Evolutionary conservation across 2,113 vertebrate species (phyloP).

Genomic region (Tetrax tetrax): DNA sequence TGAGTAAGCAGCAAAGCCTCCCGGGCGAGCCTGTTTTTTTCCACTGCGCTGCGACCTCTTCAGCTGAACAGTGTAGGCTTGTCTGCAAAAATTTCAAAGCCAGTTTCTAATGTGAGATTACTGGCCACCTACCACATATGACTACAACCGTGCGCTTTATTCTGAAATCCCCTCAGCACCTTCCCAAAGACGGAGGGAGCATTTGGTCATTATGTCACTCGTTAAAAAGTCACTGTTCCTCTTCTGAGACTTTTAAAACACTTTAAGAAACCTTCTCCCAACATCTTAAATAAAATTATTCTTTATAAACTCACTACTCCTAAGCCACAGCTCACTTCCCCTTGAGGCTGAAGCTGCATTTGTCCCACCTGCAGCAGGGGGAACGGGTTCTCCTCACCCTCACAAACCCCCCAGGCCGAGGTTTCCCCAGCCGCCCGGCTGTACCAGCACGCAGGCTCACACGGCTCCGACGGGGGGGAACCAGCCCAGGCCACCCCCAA

Average conservation of each 20-base stretch:
- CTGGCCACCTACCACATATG: accelerated
- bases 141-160: background rate
- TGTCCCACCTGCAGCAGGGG: background rate
- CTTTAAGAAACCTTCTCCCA: background rate
- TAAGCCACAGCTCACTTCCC: background rate
- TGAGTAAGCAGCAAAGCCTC: background rate
- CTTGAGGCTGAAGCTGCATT: background rate
- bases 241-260: background rate
- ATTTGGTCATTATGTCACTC: background rate
- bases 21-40: background rate
- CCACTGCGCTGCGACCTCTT: background rate
- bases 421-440: accelerated
- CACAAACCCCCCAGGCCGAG: accelerated
- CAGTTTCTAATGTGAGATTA: background rate
- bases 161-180: background rate
- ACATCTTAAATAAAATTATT: background rate
- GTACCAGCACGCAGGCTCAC: accelerated
- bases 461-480: accelerated
- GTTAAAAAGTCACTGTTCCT: background rate
- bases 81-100: background rate
- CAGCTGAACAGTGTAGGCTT: background rate
- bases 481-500: background rate
- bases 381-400: background rate
- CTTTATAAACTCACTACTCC: background rate
- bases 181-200: background rate